A percentile compares a stretch with the other conserved stretches of the same genome.
Conservation (phyloP, 2,888 invertebrate species). For the Aspidiotus destructor region DNA sequence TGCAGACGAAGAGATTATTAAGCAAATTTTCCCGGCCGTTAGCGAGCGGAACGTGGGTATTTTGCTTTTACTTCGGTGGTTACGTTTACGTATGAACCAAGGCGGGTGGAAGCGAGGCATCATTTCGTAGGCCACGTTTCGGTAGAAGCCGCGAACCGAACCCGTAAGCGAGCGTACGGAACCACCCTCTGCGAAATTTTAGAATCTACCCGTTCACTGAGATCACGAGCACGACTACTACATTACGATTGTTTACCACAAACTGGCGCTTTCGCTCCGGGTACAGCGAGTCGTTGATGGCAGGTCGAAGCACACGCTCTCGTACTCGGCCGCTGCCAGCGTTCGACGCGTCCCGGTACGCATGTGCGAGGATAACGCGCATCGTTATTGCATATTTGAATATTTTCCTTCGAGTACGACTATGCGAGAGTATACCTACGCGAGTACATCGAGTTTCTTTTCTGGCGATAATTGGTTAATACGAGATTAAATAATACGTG, state of each 20-base stretch:
- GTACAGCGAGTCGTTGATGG: constrained; percentile 2
- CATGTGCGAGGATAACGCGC: constrained; percentile 11
- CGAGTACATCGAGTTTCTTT: too few relatives aligned
- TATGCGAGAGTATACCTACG: too few relatives aligned
- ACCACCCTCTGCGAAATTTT: constrained; percentile 12
- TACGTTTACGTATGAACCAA: constrained; percentile 13
- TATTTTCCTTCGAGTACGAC: too few relatives aligned
- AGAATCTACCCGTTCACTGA: neutral
- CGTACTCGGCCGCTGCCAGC: neutral
- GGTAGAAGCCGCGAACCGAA: constrained; percentile 22
- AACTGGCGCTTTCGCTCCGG: constrained; percentile 18
- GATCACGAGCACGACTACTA: constrained; percentile 24
- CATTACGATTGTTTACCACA: constrained; percentile 17
- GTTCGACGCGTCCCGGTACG: constrained; percentile 13
- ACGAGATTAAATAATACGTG: too few relatives aligned
- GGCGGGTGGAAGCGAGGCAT: constrained; percentile 22
- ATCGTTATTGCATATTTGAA: constrained; percentile 6
- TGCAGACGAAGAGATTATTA: constrained; percentile 1
- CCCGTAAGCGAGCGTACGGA: neutral
- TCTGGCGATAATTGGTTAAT: too few relatives aligned
- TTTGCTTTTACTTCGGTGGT: constrained; percentile 19
- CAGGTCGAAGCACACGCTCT: constrained; percentile 5
- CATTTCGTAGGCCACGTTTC: constrained; percentile 23
- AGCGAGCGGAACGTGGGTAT: constrained; percentile 6
- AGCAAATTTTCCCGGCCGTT: constrained; percentile 22